Percentiles rank a stretch among this genome's conserved stretches.
Evolutionary conservation across 2,888 invertebrate species (phyloP).

Genomic region (Dysmachus trigonus): DNA sequence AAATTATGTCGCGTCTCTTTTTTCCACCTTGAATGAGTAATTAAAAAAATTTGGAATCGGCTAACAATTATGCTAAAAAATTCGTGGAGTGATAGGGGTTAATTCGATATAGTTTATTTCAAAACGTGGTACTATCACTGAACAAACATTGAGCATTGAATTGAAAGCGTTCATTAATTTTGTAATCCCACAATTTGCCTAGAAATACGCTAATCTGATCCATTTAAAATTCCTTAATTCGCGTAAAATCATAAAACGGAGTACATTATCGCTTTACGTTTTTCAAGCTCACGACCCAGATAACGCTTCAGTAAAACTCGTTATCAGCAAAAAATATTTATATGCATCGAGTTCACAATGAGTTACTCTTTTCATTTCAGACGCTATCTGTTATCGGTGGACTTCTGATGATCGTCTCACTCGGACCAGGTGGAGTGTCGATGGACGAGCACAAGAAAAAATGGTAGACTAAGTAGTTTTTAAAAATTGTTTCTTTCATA

Average conservation of each 20-base stretch:
- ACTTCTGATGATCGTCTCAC: slow-evolving; percentile 95
- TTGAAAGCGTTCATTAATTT: background rate
- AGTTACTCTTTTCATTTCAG: slow-evolving; percentile 71
- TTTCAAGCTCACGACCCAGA: background rate
- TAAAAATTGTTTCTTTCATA: slow-evolving; percentile 13
- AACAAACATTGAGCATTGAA: too few species aligned
- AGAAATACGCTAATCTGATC: background rate
- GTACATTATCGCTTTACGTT: background rate
- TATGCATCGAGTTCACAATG: background rate
- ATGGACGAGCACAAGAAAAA: slow-evolving; percentile 99
- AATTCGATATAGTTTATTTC: too few species aligned
- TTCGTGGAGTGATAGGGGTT: too few species aligned
- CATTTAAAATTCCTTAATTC: background rate
- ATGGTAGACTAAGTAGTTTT: slow-evolving; percentile 65
- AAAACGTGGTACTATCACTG: too few species aligned
- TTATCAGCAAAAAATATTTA: background rate
- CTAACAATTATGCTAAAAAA: too few species aligned
- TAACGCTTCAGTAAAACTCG: background rate
- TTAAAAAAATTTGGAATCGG: too few species aligned
- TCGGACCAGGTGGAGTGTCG: slow-evolving; percentile 98
- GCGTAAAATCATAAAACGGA: background rate
- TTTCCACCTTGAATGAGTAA: too few species aligned
- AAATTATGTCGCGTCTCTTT: too few species aligned
- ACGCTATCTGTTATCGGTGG: slow-evolving; percentile 99
- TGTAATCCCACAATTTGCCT: too few species aligned